Evolutionary conservation across 2,797 vertebrate species (phyloP), one percentile per base, ranked within the genome.

Genomic region (Silurus aristotelis): DNA sequence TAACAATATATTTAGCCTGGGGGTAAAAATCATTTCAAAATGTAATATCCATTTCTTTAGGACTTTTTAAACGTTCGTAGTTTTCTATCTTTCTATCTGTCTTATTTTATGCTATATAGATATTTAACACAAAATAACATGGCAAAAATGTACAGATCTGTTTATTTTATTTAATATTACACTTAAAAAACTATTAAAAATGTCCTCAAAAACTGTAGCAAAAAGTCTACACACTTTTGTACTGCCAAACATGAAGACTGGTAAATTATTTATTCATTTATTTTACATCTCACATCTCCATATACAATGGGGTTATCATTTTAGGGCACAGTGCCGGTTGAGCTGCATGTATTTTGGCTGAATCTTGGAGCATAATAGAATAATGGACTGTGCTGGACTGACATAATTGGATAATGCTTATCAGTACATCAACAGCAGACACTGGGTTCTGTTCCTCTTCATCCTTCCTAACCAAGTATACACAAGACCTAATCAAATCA

Each of bases 351-450:
- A 87, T 90, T 89, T 87, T 89, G 81, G 85, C 87, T 80, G 52
- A 87, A 73, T 84, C 81, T 83, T 87, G 70, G 73, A 82, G 85
- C 88, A 79, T 93, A 94, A 94, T 94, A 85, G 88, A 89, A 91
- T 92, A 93, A 93, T 91, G 90, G 89, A 90, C 89, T 87, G 85
- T 88, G 83, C 87, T 90, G 86, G 89, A 85, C 82, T 88, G 83
- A 63, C 87, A 84, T 95, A 94, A 95, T 94, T 92, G 87, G 89
- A 95, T 95, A 89, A 95, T 84, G 91, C 90, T 92, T 93, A 94
- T 95, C 94, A 93, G 91, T 91, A 87, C 90, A 93, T 92, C 93
- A 92, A 93, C 91, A 78, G 89, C 91, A 80, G 90, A 89, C 92
- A 89, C 60, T 83, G 92, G 91, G 83, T 91, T 93, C 93, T 93